phyloP scores from a whole-genome alignment of 1,140 invertebrate genomes.

The Drosophila ananassae region DNA sequence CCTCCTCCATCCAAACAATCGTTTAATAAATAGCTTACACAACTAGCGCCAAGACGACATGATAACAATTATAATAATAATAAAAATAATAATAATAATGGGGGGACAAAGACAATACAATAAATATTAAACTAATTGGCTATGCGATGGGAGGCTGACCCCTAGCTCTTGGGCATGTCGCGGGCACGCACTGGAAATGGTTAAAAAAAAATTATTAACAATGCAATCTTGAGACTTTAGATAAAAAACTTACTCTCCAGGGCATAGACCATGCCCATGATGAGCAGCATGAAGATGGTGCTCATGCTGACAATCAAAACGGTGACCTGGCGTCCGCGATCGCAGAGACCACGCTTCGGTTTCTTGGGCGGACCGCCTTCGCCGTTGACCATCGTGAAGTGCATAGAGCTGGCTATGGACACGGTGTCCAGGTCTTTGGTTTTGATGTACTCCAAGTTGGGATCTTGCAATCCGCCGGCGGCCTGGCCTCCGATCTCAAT shows the following conservation, averaged over 20 bases:
- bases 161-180: slow-evolving; percentile 84
- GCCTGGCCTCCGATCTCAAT: slow-evolving; percentile 65
- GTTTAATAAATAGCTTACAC: slow-evolving; percentile 74
- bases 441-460: slow-evolving; percentile 79
- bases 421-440: slow-evolving; percentile 86
- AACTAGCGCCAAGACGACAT: slow-evolving; percentile 65
- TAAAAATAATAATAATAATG: slow-evolving; percentile 60
- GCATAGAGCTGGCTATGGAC: slow-evolving; percentile 92
- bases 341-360: slow-evolving; percentile 85
- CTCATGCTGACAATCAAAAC: slow-evolving; percentile 92
- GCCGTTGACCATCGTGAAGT: slow-evolving; percentile 93
- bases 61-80: slow-evolving; percentile 55
- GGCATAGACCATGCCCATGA: slow-evolving; percentile 89
- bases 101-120: slow-evolving; percentile 63
- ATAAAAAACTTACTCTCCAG: slow-evolving; percentile 87
- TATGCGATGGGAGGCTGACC: slow-evolving; percentile 30
- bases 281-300: slow-evolving; percentile 90
- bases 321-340: slow-evolving; percentile 90
- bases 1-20: slow-evolving; percentile 33
- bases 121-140: slow-evolving; percentile 77
- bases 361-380: slow-evolving; percentile 87
- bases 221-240: not conserved
- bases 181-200: slow-evolving; percentile 87
- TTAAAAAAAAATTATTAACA: slow-evolving; percentile 4
- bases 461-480: slow-evolving; percentile 37